phyloP scores from a whole-genome alignment of 2,113 vertebrate species.

The Ameiurus melas region DNA sequence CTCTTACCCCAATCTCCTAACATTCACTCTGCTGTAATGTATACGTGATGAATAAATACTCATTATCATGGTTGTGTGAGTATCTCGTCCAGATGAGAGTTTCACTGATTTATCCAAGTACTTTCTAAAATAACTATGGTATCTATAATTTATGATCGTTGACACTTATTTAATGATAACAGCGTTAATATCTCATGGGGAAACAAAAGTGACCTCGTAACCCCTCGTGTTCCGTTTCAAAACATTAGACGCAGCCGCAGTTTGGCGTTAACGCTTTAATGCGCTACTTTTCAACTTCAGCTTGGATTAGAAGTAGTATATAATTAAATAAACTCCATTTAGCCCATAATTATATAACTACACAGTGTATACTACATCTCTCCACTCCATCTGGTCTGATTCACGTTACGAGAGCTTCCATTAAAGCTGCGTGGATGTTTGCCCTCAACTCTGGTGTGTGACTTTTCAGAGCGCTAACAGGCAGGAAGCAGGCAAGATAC shows the following conservation, averaged over 20 bases:
- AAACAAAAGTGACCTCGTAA: neutral
- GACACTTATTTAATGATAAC: neutral
- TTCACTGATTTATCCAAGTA: neutral
- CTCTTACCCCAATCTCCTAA: too few relatives aligned
- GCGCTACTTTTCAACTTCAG: slow-evolving; percentile 10
- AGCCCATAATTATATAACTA: slow-evolving; percentile 2
- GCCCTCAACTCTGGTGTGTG: slow-evolving; percentile 28
- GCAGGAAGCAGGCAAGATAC: slow-evolving; percentile 16
- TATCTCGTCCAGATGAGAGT: neutral
- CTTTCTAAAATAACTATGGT: neutral
- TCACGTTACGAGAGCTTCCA: slow-evolving; percentile 38
- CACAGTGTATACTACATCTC: slow-evolving; percentile 3
- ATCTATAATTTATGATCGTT: neutral
- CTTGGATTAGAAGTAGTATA: slow-evolving; percentile 28
- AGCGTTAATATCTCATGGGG: neutral
- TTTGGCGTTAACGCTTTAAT: neutral
- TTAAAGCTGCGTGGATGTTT: slow-evolving; percentile 50
- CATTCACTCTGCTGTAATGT: too few relatives aligned
- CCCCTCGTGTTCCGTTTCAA: neutral
- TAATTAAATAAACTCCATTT: slow-evolving; percentile 40
- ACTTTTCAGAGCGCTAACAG: slow-evolving; percentile 19
- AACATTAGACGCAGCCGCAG: neutral
- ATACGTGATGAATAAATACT: too few relatives aligned
- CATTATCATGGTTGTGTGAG: neutral
- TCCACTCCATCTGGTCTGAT: slow-evolving; percentile 15